Base-by-base conservation (phyloP, 2,113 vertebrate species). In the Sitta europaea region DNA sequence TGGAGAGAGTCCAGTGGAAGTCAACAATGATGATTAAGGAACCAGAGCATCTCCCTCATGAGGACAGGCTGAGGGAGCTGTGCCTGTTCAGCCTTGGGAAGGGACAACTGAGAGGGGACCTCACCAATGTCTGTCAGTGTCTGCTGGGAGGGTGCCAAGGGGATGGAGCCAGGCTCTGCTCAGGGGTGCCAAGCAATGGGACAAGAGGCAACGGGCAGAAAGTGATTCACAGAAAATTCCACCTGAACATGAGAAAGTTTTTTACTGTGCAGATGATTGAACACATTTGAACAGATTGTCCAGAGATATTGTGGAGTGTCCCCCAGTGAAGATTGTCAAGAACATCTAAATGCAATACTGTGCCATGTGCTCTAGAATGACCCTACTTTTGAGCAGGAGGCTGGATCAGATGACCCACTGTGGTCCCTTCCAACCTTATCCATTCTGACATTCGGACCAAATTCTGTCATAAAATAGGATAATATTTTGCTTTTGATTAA, bases 11-110 rank as follows among this genome's bases (percentile, higher is more conserved):
- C 40, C 40, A 24, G 12, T 20, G 29, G 22, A 43, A 9, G 27
- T 4, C 6, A 18, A 5, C 0, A 0, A 43, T 76, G 18, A 15
- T 0, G 0, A 11, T 18, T 15, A 7, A 36, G 27, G 27, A 9
- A 7, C 9, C 4, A 23, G 12, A 19, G 9, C 14, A 70, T 45
- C 8, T 54, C 1, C 29, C n/a, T 70, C 0, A 3, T 0, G 1
- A 61, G 24, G n/a, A 70, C 1, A 62, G n/a, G 19, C 15, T 17
- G n/a, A n/a, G n/a, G n/a, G n/a, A n/a, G n/a, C n/a, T n/a, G n/a
- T n/a, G n/a, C n/a, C n/a, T n/a, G n/a, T n/a, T n/a, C n/a, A n/a
- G n/a, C n/a, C n/a, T n/a, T n/a, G n/a, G n/a, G n/a, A n/a, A n/a
- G n/a, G n/a, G n/a, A n/a, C n/a, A n/a, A n/a, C n/a, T n/a, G n/a